Base-by-base conservation (phyloP, 2,888 invertebrate species). In the Melieria picta region DNA sequence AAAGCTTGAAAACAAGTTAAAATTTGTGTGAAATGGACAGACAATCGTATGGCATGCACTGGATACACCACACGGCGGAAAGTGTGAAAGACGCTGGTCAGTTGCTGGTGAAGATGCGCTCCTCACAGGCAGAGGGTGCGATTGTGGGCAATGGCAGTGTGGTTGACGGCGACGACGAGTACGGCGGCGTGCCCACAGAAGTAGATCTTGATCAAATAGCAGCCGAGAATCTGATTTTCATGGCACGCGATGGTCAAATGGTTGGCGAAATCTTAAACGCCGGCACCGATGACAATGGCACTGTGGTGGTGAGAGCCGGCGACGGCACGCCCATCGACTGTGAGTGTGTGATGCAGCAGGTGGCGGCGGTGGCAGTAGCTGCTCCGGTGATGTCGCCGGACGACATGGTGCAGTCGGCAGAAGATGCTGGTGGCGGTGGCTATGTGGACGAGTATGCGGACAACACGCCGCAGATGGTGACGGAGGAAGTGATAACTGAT, bases 401-500 rank as follows among this genome's bases (percentile, higher is more conserved):
- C 61, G 47, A 63, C 0, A 13, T 72, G 55, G 71, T 69, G 16
- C 67, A 74, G 16, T 71, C 73, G 42, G 74, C 75, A 42, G 74
- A 73, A 46, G 70, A 72, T 69, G 43, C 67, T 3, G 78, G 81
- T 52, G 79, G 77, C 10, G 78, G 78, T 42, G 78, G 74, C 60
- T 79, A 77, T 60, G 77, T 69, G 9, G 80, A 80, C 11, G 78
- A 82, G 48, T 83, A 86, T 79, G 57, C 78, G 3, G 84, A 84
- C 11, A 89, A 89, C 42, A 90, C 91, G 72, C 90, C 89, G 82
- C 90, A 90, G 80, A 93, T 93, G 61, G 92, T 93, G 0, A 93
- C 93, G 0, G 94, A 94, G 80, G 94, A 94, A 85, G 92, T 94
- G 0, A 92, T 94, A 13, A 92, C 94, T 0, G 94, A 94, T 81